phyloP scores from a whole-genome alignment of 2,888 invertebrate species.

The Catonia carolina region DNA sequence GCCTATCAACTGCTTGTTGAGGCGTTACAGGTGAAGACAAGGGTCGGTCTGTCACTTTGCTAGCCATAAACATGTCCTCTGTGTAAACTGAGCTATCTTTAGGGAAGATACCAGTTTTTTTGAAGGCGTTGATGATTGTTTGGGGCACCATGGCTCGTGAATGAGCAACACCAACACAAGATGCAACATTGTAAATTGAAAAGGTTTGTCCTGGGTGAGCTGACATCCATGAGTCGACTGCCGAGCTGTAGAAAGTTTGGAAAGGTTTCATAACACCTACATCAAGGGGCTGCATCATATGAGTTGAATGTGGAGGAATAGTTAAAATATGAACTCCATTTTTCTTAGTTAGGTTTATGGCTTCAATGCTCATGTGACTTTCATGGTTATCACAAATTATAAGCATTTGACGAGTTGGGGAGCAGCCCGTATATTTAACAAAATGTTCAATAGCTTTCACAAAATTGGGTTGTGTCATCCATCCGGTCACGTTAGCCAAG shows the following conservation, averaged over 20 bases:
- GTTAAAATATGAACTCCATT: conserved; percentile 22
- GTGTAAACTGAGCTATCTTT: conserved; percentile 31
- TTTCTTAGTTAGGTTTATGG: conserved; percentile 17
- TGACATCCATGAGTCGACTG: conserved; percentile 29
- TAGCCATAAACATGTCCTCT: neutral
- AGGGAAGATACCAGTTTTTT: conserved; percentile 30
- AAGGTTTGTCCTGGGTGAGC: conserved; percentile 34
- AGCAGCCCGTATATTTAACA: conserved; percentile 29
- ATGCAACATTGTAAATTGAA: conserved; percentile 35
- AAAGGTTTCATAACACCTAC: conserved; percentile 30
- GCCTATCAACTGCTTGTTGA: neutral
- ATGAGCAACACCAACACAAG: conserved; percentile 25
- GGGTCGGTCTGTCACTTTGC: neutral
- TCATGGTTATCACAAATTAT: conserved; percentile 39
- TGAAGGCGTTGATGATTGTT: conserved; percentile 35
- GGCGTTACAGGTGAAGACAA: neutral
- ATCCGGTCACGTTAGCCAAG: conserved; percentile 29
- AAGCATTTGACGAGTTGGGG: conserved; percentile 36
- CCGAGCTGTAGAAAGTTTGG: conserved; percentile 23
- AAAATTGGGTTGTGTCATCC: conserved; percentile 29
- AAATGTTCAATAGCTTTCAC: conserved; percentile 29
- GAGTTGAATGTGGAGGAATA: conserved; percentile 21
- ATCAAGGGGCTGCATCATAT: conserved; percentile 27
- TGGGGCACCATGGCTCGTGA: conserved; percentile 23
- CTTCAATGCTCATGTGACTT: conserved; percentile 25